phyloP scores from a whole-genome alignment of 2,113 vertebrate genomes.

The Cyprinus carpio region DNA sequence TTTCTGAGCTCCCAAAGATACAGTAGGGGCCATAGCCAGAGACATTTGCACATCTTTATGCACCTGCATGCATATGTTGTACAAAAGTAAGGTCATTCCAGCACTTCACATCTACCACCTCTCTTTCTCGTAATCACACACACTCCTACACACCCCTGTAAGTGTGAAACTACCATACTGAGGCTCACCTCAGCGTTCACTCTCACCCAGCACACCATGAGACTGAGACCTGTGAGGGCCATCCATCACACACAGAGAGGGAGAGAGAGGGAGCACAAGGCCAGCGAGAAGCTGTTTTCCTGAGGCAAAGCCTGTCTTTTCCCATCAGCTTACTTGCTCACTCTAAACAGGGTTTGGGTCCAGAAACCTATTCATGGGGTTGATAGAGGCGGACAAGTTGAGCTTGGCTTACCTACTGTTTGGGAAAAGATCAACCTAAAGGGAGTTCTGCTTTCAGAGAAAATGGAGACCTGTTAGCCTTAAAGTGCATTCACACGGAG shows the following conservation, averaged over 20 bases:
- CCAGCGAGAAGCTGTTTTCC: conserved; percentile 40
- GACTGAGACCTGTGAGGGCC: conserved; percentile 51
- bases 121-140: neutral
- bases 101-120: neutral
- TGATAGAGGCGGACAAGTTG: conserved; percentile 17
- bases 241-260: conserved; percentile 26
- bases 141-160: neutral
- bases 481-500: conserved; percentile 22
- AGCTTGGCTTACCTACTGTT: neutral
- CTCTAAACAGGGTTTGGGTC: conserved; percentile 20
- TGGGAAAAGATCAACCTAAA: conserved; percentile 2
- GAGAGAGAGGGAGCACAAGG: conserved; percentile 2
- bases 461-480: neutral
- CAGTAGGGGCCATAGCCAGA: neutral
- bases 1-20: neutral
- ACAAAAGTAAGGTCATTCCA: conserved; percentile 20
- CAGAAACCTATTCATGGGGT: neutral
- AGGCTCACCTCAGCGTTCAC: neutral
- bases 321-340: conserved; percentile 45
- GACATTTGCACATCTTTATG: conserved; percentile 9
- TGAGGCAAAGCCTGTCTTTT: conserved; percentile 58
- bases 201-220: conserved; percentile 50
- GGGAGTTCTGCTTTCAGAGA: conserved; percentile 3
- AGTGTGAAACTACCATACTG: neutral
- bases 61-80: conserved; percentile 2